Evolutionary conservation across 1,140 invertebrate species (phyloP).

Genomic region (Mizuhopecten yessoensis): DNA sequence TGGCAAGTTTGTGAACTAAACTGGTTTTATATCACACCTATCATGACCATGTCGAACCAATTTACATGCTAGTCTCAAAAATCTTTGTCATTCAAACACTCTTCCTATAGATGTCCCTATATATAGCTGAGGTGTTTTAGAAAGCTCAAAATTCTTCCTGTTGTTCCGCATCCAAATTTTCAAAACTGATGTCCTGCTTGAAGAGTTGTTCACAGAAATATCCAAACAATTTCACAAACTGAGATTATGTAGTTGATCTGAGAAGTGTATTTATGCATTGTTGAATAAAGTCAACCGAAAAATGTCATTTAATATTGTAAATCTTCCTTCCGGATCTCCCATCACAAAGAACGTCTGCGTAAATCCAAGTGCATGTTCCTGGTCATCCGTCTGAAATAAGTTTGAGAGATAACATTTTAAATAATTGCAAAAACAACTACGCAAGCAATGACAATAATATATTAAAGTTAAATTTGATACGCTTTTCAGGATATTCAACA

Average conservation of each 20-base stretch:
- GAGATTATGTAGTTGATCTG: not conserved
- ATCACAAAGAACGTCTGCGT: not conserved
- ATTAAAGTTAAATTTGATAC: no score
- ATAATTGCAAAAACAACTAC: no score
- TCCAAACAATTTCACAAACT: not conserved
- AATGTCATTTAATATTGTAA: not conserved
- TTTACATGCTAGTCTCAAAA: not conserved
- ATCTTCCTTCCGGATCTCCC: not conserved
- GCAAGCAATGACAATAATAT: no score
- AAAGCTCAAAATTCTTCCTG: no score
- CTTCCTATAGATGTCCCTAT: not conserved
- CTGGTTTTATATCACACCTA: no score
- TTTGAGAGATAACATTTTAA: not conserved
- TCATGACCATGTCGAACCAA: no score
- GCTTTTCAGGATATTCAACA: no score
- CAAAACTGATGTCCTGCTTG: no score
- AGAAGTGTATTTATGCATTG: not conserved
- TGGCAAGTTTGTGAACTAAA: no score
- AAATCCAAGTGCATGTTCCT: slow-evolving; percentile 26
- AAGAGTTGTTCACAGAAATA: not conserved
- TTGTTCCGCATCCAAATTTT: no score
- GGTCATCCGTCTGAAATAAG: not conserved
- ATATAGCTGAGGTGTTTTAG: not conserved
- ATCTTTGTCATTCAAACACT: not conserved
- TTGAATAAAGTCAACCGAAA: not conserved